Evolutionary conservation across 2,113 vertebrate species (phyloP), one percentile per base, ranked within the genome.

Genomic region (Leptobrachium ailaonicum): DNA sequence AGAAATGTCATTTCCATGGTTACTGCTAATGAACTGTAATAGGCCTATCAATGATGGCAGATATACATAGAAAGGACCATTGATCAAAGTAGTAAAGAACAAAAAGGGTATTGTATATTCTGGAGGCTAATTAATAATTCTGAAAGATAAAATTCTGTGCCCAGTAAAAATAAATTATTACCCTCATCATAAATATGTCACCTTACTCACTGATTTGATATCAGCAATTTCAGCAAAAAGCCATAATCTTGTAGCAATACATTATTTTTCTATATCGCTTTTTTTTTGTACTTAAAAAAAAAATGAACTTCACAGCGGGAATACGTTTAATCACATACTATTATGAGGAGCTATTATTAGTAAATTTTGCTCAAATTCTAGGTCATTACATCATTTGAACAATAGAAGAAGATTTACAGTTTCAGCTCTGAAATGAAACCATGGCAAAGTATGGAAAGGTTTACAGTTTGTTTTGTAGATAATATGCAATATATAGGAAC

Each of bases 1-100:
- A 60, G 66, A 80, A 80, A 80, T 80, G 78, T 80, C 71, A 80
- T 80, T 80, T 73, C 78, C 78, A 80, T 80, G 78, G 78, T 80
- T 80, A 80, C 78, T 11, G 71, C 78, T 80, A 80, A 80, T 80
- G 78, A 80, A 80, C 78, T 74, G 63, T 80, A 80, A 80, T 80
- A 74, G 78, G 63, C 71, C 71, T 80, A 80, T 80, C 78, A 80
- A 80, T 80, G 78, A 72, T 80, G 78, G 78, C 78, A 80, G 78
- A 80, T 73, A 80, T 60, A 63, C 58, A 71, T 10, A 73, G 71
- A 73, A 80, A 10, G 69, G 71, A 47, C 45, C 41, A 41, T 72
- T 80, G 78, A 80, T 73, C 71, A 73, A 73, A 73, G 71, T 60
- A 56, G n/a, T 64, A 45, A 63, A 74, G 66, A 73, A 80, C 11